Evolutionary conservation across 2,797 vertebrate genomes (phyloP).

Genomic region (Podarcis lilfordi): DNA sequence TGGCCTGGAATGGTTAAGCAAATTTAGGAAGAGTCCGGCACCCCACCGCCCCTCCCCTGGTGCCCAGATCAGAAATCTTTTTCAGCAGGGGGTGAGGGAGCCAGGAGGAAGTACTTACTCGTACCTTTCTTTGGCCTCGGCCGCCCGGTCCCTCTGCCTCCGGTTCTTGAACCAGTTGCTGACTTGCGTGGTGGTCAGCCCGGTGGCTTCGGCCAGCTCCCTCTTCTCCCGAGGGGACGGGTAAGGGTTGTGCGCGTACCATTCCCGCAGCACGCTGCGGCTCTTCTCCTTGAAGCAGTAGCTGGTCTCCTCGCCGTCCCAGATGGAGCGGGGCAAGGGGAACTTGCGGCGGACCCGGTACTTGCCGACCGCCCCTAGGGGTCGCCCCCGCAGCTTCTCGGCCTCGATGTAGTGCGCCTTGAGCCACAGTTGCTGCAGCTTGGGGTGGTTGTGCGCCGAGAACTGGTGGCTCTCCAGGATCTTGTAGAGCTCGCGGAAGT

Average conservation of each 20-base stretch:
- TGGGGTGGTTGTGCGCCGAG: conserved; percentile 93
- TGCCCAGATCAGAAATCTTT: not conserved
- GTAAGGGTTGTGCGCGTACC: conserved; percentile 92
- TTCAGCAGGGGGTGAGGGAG: not conserved
- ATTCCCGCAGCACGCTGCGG: conserved; percentile 90
- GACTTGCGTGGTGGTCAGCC: conserved; percentile 88
- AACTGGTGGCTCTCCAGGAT: conserved; percentile 96
- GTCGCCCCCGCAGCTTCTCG: conserved; percentile 91
- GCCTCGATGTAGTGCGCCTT: conserved; percentile 96
- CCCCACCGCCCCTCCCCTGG: too few relatives aligned
- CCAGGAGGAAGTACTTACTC: conserved; percentile 65
- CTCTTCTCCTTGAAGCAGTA: conserved; percentile 99
- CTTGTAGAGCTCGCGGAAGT: conserved; percentile 95
- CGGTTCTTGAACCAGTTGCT: conserved; percentile 98
- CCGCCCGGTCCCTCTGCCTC: conserved; percentile 90
- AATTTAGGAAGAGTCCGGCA: not conserved
- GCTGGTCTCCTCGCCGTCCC: conserved; percentile 96
- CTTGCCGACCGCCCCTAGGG: conserved; percentile 93
- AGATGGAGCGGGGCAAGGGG: conserved; percentile 92
- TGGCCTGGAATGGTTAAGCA: too few relatives aligned
- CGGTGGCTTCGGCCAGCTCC: conserved; percentile 85
- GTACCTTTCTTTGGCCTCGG: conserved; percentile 90
- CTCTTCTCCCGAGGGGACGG: conserved; percentile 90
- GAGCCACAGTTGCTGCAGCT: conserved; percentile 94
- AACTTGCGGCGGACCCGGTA: conserved; percentile 95